A percentile compares a stretch with the other conserved stretches of the same genome.
phyloP scores from a whole-genome alignment of 2,113 vertebrate species.

The Saccopteryx bilineata region DNA sequence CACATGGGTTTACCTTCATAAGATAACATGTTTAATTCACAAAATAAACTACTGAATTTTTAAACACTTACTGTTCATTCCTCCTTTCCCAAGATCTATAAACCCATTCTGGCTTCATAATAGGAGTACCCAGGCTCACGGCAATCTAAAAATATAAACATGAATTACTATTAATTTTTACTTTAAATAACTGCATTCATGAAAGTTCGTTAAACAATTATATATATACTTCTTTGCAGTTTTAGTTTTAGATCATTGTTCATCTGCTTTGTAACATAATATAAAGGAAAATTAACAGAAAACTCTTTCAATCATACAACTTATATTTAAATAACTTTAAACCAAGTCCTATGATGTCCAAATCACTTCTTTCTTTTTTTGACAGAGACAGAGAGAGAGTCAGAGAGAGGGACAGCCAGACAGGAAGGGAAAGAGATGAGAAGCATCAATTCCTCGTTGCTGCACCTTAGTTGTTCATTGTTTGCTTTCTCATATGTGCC shows the following conservation, averaged over 20 bases:
- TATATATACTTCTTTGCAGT: neutral
- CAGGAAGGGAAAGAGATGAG: too few relatives aligned
- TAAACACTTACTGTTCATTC: slow-evolving; percentile 90
- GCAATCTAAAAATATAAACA: slow-evolving; percentile 91
- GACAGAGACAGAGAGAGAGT: too few relatives aligned
- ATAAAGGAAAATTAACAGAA: slow-evolving; percentile 41
- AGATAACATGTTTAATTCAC: slow-evolving; percentile 14
- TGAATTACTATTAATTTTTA: slow-evolving; percentile 51
- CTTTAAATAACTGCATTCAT: slow-evolving; percentile 59
- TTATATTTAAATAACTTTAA: slow-evolving; percentile 63
- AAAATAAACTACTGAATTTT: slow-evolving; percentile 47
- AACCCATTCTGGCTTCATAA: slow-evolving; percentile 97
- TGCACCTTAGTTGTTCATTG: too few relatives aligned
- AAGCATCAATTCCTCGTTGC: too few relatives aligned
- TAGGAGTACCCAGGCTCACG: slow-evolving; percentile 97
- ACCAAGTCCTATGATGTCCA: slow-evolving; percentile 42
- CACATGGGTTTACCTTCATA: slow-evolving; percentile 28
- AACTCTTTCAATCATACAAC: slow-evolving; percentile 2
- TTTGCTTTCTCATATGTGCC: too few relatives aligned
- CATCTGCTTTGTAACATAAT: slow-evolving; percentile 58
- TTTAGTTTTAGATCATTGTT: neutral
- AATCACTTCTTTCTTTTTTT: slow-evolving; percentile 24
- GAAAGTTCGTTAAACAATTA: slow-evolving; percentile 36
- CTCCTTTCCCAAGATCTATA: slow-evolving; percentile 95
- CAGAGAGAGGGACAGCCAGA: too few relatives aligned